Conservation (phyloP, 1,140 invertebrate genomes). For the Stegodyphus mimosarum region DNA sequence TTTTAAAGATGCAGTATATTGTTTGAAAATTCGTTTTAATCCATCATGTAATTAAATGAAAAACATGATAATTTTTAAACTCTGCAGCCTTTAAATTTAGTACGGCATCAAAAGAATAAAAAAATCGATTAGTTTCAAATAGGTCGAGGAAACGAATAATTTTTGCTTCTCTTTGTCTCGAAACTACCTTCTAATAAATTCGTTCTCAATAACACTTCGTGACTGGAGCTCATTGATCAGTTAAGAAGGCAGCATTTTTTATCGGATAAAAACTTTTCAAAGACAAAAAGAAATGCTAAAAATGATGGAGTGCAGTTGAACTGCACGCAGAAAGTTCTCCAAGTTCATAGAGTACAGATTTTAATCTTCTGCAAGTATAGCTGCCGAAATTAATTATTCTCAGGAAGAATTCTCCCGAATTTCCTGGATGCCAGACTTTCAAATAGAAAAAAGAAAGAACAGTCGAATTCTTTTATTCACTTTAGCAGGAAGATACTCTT, state of each 20-base stretch:
- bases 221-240: slow-evolving; percentile 21
- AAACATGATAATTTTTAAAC: too few relatives aligned
- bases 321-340: not conserved
- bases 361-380: not conserved
- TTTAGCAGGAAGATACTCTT: too few relatives aligned
- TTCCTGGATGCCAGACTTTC: too few relatives aligned
- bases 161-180: slow-evolving; percentile 12
- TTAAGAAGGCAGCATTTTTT: not conserved
- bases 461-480: too few relatives aligned
- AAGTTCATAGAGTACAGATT: not conserved
- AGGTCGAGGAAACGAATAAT: not conserved
- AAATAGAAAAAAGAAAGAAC: too few relatives aligned
- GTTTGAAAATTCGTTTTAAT: too few relatives aligned
- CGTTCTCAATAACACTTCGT: slow-evolving; percentile 23
- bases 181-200: slow-evolving; percentile 23
- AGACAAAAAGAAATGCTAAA: not conserved
- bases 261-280: slow-evolving; percentile 7
- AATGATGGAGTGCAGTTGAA: slow-evolving; percentile 27
- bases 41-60: too few relatives aligned
- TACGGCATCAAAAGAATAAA: too few relatives aligned
- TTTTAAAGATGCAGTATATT: too few relatives aligned
- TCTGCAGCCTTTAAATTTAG: too few relatives aligned
- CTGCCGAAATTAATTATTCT: slow-evolving; percentile 19
- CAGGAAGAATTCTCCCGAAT: not conserved
- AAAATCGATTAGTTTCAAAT: not conserved